phyloP scores from a whole-genome alignment of 2,797 vertebrate species.

The Rhynchotus rufescens region DNA sequence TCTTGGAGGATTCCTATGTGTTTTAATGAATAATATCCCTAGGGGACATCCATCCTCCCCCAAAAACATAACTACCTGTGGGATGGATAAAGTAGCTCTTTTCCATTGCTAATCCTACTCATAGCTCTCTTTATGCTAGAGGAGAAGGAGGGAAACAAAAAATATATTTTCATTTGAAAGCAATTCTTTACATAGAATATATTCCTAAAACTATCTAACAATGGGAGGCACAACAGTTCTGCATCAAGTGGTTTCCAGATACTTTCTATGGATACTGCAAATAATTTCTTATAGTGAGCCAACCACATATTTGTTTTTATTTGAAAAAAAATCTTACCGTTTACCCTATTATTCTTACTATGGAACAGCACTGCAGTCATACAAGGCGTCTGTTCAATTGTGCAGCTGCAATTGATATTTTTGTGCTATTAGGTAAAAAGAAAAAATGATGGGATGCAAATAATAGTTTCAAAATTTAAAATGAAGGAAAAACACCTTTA shows the following conservation, averaged over 20 bases:
- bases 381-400: neutral
- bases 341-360: neutral
- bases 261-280: neutral
- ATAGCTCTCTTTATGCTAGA: neutral
- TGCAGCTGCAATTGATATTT: neutral
- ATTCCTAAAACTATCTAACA: neutral
- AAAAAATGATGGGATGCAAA: neutral
- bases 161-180: neutral
- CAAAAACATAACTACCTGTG: neutral
- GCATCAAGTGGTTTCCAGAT: constrained; percentile 7
- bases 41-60: neutral
- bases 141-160: neutral
- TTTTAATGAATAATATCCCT: neutral
- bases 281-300: neutral
- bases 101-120: neutral
- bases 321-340: constrained; percentile 9
- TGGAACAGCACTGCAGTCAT: neutral
- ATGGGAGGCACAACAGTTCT: neutral
- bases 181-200: neutral
- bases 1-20: neutral
- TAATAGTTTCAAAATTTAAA: neutral
- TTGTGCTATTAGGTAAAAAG: neutral
- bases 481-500: neutral
- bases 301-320: neutral
- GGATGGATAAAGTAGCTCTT: neutral